Evolutionary conservation across 2,797 vertebrate species (phyloP).

Genomic region (Xenentodon cancila): DNA sequence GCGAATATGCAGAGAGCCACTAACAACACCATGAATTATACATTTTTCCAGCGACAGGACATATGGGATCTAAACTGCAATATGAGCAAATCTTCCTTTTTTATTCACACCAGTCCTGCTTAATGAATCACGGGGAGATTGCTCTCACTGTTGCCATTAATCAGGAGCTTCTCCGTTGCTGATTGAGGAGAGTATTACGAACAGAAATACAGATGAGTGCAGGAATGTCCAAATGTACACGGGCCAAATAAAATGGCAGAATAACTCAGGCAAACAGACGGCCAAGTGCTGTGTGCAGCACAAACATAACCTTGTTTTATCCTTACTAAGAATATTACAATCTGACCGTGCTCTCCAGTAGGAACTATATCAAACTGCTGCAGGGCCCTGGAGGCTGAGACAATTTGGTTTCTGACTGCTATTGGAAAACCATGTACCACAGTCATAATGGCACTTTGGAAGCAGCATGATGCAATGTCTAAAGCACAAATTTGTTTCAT

Average conservation of each 20-base stretch:
- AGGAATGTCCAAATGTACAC: slow-evolving; percentile 56
- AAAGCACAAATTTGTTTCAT: slow-evolving; percentile 65
- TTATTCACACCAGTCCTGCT: slow-evolving; percentile 79
- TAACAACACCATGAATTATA: slow-evolving; percentile 81
- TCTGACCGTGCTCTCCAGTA: slow-evolving; percentile 33
- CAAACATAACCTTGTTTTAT: slow-evolving; percentile 57
- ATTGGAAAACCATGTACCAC: slow-evolving; percentile 60
- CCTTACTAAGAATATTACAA: slow-evolving; percentile 46
- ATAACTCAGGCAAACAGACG: slow-evolving; percentile 59
- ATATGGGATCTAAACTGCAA: slow-evolving; percentile 79
- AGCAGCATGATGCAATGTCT: slow-evolving; percentile 40
- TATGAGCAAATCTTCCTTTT: slow-evolving; percentile 81
- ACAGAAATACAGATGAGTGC: slow-evolving; percentile 79
- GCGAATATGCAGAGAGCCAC: slow-evolving; percentile 51
- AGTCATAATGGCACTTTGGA: slow-evolving; percentile 50
- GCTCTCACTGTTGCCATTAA: slow-evolving; percentile 80
- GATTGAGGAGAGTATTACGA: slow-evolving; percentile 80
- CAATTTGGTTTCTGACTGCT: slow-evolving; percentile 55
- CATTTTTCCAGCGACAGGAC: slow-evolving; percentile 72
- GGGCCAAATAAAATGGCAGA: slow-evolving; percentile 32
- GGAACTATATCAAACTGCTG: slow-evolving; percentile 46
- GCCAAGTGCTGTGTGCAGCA: slow-evolving; percentile 50
- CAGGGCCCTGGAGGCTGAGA: slow-evolving; percentile 36
- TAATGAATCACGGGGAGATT: slow-evolving; percentile 81
- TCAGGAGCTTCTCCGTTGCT: slow-evolving; percentile 76